phyloP scores from a whole-genome alignment of 2,888 invertebrate species.

The Adelognathus sp. region DNA sequence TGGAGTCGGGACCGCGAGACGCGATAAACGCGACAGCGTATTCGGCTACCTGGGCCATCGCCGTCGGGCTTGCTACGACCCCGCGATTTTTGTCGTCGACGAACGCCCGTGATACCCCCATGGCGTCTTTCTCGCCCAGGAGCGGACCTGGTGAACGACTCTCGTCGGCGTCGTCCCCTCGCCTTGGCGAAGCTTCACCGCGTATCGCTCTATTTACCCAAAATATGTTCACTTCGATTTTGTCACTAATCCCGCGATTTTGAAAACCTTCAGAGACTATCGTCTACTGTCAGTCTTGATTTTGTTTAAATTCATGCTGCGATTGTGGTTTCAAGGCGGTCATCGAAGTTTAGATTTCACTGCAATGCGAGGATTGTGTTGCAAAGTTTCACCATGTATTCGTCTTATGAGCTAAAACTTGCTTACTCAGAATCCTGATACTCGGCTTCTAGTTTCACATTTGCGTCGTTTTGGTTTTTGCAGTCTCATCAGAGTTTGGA shows the following conservation, averaged over 20 bases:
- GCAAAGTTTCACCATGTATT: too few species aligned
- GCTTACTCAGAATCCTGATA: too few species aligned
- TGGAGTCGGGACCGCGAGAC: constrained; percentile 63
- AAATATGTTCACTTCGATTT: neutral
- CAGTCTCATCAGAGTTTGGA: too few species aligned
- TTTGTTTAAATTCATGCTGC: too few species aligned
- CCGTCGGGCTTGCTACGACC: constrained; percentile 6
- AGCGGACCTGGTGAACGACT: neutral
- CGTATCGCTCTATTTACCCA: neutral
- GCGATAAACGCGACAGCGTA: constrained; percentile 60
- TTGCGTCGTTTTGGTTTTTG: too few species aligned
- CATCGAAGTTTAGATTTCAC: too few species aligned
- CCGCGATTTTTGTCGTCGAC: constrained; percentile 1
- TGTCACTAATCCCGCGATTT: neutral
- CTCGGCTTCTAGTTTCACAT: too few species aligned
- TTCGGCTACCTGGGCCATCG: constrained; percentile 41
- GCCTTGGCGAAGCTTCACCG: neutral
- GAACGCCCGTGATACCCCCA: constrained; percentile 10
- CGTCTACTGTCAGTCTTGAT: too few species aligned
- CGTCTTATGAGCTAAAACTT: too few species aligned
- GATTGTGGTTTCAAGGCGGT: too few species aligned
- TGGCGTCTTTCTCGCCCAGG: constrained; percentile 22
- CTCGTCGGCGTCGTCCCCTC: constrained; percentile 1
- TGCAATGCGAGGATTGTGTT: too few species aligned
- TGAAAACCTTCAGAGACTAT: too few species aligned